Conservation (phyloP, 1,140 invertebrate genomes). For the Cardiocondyla obscurior region DNA sequence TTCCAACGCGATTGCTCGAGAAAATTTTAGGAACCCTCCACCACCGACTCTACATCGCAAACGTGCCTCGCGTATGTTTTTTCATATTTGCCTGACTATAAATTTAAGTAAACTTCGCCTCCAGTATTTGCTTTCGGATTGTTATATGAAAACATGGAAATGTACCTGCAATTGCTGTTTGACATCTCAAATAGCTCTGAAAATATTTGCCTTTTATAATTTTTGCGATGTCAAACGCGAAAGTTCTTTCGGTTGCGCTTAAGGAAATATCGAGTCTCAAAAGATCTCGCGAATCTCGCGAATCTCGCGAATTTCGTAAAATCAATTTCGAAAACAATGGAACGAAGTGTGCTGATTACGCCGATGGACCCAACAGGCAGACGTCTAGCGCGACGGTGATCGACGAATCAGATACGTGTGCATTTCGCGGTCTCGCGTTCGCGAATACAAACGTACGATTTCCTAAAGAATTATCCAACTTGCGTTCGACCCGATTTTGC, state of each 20-base stretch:
- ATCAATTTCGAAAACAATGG: not conserved
- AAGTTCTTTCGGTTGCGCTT: not conserved
- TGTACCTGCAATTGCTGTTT: not conserved
- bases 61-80: not conserved
- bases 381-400: not conserved
- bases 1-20: not conserved
- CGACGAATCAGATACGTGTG: not conserved
- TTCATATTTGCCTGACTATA: constrained; percentile 10
- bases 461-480: not conserved
- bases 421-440: not conserved
- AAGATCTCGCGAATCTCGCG: not conserved
- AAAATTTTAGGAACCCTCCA: not conserved
- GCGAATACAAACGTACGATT: not conserved
- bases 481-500: not conserved
- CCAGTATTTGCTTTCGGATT: not conserved
- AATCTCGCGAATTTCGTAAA: not conserved
- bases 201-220: constrained; percentile 20
- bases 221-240: not conserved
- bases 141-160: not conserved
- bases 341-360: not conserved
- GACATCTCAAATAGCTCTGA: constrained; percentile 21
- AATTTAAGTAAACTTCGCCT: constrained; percentile 13
- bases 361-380: not conserved
- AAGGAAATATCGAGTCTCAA: not conserved
- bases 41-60: not conserved